Conservation (phyloP, 2,797 vertebrate species). For the Taeniopygia guttata region DNA sequence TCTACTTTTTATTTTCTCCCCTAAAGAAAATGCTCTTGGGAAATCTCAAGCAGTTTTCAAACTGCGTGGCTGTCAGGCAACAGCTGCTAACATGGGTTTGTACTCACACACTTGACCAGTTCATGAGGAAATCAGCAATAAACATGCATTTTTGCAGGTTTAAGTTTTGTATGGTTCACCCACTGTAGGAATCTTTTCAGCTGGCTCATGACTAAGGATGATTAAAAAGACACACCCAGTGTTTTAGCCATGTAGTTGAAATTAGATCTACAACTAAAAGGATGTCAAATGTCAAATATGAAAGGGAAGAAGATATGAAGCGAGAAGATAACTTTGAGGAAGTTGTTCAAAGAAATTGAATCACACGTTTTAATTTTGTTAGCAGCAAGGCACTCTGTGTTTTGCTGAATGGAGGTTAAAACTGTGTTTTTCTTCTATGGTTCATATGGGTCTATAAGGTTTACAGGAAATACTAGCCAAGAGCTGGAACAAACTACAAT, state of each 20-base stretch:
- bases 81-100: not conserved
- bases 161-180: not conserved
- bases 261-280: not conserved
- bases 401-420: not conserved
- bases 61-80: not conserved
- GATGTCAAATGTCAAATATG: not conserved
- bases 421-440: not conserved
- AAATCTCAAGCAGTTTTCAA: not conserved
- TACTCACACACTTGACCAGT: accelerated
- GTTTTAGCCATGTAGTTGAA: not conserved
- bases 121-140: not conserved
- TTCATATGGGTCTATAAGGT: not conserved
- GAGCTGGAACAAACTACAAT: not conserved
- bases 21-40: not conserved
- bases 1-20: not conserved
- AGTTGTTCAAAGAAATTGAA: not conserved
- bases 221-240: not conserved
- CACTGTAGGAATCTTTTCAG: not conserved
- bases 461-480: not conserved
- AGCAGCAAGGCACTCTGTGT: not conserved
- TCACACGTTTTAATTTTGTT: not conserved
- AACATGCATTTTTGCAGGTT: not conserved
- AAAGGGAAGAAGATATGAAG: not conserved
- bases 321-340: not conserved
- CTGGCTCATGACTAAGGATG: not conserved